A percentile compares a stretch with the other conserved stretches of the same genome.
These are phyloP conservation scores for Vulpes lagopus DNA, from an alignment of 2,113 vertebrate genomes.

Conservation along the genomic window DNA sequence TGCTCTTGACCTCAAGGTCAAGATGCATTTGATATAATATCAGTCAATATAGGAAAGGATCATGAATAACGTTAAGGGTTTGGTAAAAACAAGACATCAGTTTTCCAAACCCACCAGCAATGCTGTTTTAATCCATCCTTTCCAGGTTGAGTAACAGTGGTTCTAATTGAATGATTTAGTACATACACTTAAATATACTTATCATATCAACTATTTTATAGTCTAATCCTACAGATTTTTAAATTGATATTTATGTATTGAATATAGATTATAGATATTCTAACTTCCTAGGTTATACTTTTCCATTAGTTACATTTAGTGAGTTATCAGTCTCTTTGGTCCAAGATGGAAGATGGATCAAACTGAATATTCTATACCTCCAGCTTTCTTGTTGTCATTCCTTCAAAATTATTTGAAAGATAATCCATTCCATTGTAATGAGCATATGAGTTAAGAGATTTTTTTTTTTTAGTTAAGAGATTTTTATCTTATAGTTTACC, in stretches of 20 bases:
- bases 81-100: background rate
- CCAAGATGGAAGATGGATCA: background rate
- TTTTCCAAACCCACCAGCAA: background rate
- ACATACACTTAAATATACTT: background rate
- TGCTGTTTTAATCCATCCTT: background rate
- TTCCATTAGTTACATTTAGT: background rate
- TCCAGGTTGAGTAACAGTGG: background rate
- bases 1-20: background rate
- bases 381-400: background rate
- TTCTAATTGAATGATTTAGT: background rate
- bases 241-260: background rate
- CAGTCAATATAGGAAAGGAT: background rate
- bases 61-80: background rate
- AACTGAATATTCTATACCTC: background rate
- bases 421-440: background rate
- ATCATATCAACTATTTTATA: background rate
- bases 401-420: background rate
- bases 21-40: background rate
- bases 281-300: background rate
- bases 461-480: background rate
- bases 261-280: background rate
- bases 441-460: background rate
- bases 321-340: background rate
- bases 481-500: background rate
- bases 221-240: background rate